Base-by-base conservation (phyloP, 2,888 invertebrate species). In the Scaptomyza reducta region DNA sequence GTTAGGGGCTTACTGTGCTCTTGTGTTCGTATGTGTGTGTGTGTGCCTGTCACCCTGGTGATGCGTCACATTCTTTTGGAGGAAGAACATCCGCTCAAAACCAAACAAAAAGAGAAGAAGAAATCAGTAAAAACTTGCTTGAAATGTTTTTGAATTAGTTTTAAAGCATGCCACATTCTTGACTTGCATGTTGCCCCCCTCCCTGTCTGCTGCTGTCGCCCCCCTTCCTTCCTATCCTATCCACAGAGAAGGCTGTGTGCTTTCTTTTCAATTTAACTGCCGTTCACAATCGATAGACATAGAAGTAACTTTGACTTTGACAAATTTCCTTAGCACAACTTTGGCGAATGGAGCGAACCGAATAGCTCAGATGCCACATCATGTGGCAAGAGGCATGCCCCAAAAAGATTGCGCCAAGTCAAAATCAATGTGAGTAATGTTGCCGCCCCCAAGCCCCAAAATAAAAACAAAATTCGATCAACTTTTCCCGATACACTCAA, bases 301-400 rank as follows among this genome's bases (percentile, higher is more conserved):
- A 76, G 63, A 65, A 79, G 67, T 66, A 53, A 63, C 70, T 74
- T 79, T 78, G 78, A 79, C 78, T 79, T 79, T 79, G 80, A 79
- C 78, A 74, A 79, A 77, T 79, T 79, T 70, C 59, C 67, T 62
- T 54, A 40, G 76, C 70, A 69, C 66, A 65, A 77, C 59, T 74
- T 74, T 18, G 54, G 45, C 49, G 54, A 54, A 46, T 22, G 29
- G 6, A 44, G 55, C 72, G 45, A 27, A 27, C 41, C 40, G 35
- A 44, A 56, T 38, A 47, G 47, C 33, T 49, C 18, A 33, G 49
- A 10, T 51, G 59, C n/a, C 53, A 40, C 51, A 49, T 14, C 54
- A 55, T 44, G 68, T 42, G 58, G n/a, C 10, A 33, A 33, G 49
- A 16, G 50, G 38, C 18, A n/a, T 61, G 49, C 56, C 66, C 47